phyloP scores from a whole-genome alignment of 2,113 vertebrate genomes.

The Gavialis gangeticus region DNA sequence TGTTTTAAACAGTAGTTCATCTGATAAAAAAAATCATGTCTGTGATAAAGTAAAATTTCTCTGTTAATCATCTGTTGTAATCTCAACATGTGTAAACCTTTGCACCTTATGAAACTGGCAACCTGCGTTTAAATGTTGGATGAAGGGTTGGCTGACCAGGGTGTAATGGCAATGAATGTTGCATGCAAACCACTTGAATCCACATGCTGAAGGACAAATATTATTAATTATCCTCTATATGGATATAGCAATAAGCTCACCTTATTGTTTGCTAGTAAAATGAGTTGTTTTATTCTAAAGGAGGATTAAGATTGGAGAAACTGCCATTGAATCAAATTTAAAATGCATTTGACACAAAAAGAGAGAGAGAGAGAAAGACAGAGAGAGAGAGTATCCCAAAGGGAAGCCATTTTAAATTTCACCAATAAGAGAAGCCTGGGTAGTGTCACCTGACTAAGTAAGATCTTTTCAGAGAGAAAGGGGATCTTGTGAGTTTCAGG shows the following conservation, averaged over 20 bases:
- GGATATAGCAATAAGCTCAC: background rate
- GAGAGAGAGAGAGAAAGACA: too few species aligned
- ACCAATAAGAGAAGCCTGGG: background rate
- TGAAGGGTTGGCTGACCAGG: conserved; percentile 1
- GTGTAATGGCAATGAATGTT: background rate
- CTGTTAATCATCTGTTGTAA: background rate
- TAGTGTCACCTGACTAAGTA: background rate
- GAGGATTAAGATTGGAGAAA: background rate
- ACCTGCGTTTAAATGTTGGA: background rate
- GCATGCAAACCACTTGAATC: background rate
- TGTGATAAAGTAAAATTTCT: conserved; percentile 27
- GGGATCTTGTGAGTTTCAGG: background rate
- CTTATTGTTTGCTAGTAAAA: background rate
- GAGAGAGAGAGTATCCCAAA: background rate
- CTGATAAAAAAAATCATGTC: background rate
- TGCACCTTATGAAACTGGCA: conserved; percentile 9
- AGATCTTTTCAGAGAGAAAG: background rate
- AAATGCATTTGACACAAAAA: background rate
- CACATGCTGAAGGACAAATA: background rate
- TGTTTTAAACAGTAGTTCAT: conserved; percentile 42
- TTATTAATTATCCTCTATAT: background rate
- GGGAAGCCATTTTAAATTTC: background rate
- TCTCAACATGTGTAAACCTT: background rate
- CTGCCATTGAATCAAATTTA: background rate
- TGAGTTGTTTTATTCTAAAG: conserved; percentile 11